Base-by-base conservation (phyloP, 2,888 invertebrate species). In the Trichacis sp. region DNA sequence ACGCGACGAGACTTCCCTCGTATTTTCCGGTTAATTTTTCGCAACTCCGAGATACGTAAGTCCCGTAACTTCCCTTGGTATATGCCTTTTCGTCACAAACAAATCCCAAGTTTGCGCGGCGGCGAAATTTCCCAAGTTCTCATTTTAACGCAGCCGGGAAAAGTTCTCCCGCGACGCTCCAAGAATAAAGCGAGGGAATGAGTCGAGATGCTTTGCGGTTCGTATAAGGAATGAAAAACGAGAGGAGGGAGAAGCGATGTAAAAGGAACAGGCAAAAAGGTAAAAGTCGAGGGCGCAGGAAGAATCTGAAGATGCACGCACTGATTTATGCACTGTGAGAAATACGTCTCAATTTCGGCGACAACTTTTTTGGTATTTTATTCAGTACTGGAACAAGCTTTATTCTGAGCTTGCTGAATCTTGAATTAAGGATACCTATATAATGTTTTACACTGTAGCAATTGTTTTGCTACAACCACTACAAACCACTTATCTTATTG, bases 311-410 rank as follows among this genome's bases (percentile, higher is more conserved):
- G 59, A 61, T 57, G 54, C 52, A 54, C 19, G 49, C 64, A 63
- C 55, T 68, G 63, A 68, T 68, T 68, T 64, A 68, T 60, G 64
- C n/a, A n/a, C n/a, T n/a, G n/a, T n/a, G n/a, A n/a, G n/a, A n/a
- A n/a, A n/a, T n/a, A n/a, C n/a, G n/a, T n/a, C n/a, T n/a, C n/a
- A n/a, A n/a, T n/a, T n/a, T n/a, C n/a, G n/a, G n/a, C n/a, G n/a
- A n/a, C n/a, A n/a, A n/a, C n/a, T n/a, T 24, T 24, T 24, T 24
- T 24, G 24, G 47, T 14, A 51, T 20, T 48, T 17, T 42, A 15
- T 17, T n/a, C n/a, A n/a, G n/a, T n/a, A n/a, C n/a, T n/a, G n/a
- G n/a, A n/a, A n/a, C n/a, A n/a, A n/a, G n/a, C n/a, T n/a, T n/a
- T n/a, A n/a, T n/a, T n/a, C n/a, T n/a, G n/a, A n/a, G n/a, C n/a